Evolutionary conservation across 2,888 invertebrate genomes (phyloP).

Genomic region (Rhaphigaster nebulosa): DNA sequence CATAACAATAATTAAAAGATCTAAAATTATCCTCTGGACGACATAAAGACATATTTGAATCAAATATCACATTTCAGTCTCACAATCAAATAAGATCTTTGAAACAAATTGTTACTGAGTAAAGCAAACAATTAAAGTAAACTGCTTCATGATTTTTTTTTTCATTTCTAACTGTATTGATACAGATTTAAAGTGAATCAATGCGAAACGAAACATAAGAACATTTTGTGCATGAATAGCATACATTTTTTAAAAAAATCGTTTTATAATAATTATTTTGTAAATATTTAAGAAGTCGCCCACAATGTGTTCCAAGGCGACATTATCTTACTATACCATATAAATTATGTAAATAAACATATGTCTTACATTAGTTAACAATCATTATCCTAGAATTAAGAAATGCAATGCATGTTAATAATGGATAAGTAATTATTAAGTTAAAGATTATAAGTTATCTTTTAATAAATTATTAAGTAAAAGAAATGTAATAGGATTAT

Average conservation of each 20-base stretch:
- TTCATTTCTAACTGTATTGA: neutral
- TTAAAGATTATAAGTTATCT: constrained; percentile 44
- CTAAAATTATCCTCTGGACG: constrained; percentile 5
- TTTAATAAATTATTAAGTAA: constrained; percentile 54
- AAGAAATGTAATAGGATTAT: constrained; percentile 23
- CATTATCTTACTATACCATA: neutral
- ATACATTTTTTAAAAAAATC: neutral
- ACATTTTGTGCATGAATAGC: constrained; percentile 1
- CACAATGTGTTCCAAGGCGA: neutral
- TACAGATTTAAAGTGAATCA: neutral
- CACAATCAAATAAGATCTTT: constrained; percentile 30
- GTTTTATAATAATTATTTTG: neutral
- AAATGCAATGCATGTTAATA: constrained; percentile 18
- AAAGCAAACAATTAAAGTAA: neutral
- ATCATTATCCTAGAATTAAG: neutral
- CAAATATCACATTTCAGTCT: constrained; percentile 49
- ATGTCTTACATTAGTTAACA: constrained; percentile 7
- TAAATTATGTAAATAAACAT: constrained; percentile 22
- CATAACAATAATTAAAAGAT: neutral
- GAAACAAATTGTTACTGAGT: neutral
- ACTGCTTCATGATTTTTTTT: neutral
- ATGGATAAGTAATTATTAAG: constrained; percentile 7
- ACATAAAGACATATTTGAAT: constrained; percentile 32
- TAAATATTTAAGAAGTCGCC: constrained; percentile 6
- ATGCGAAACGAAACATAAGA: neutral